These are phyloP conservation scores for Bambusicola thoracicus DNA, from an alignment of 2,113 vertebrate species.

Conservation along the genomic window DNA sequence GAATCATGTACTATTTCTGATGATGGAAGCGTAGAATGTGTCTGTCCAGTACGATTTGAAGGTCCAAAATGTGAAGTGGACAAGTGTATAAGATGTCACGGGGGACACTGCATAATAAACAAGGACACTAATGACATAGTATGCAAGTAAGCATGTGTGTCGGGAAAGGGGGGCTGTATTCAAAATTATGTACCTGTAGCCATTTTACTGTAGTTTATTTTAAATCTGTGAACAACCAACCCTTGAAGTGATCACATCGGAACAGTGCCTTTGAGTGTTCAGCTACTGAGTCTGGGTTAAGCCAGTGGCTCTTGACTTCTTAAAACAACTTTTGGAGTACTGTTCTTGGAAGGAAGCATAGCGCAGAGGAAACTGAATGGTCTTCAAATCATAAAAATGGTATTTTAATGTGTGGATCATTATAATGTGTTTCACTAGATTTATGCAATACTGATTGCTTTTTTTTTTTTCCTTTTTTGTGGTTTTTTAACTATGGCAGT, in stretches of 20 bases:
- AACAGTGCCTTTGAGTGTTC: neutral
- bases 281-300: neutral
- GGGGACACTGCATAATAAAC: constrained; percentile 89
- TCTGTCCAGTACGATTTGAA: constrained; percentile 90
- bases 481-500: constrained; percentile 73
- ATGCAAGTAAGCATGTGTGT: constrained; percentile 90
- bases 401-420: neutral
- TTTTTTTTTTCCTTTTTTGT: neutral
- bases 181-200: fast-evolving
- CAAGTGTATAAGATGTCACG: constrained; percentile 91
- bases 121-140: constrained; percentile 86
- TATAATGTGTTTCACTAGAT: neutral
- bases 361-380: neutral
- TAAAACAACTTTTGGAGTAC: neutral
- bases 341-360: neutral
- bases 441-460: neutral
- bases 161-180: fast-evolving
- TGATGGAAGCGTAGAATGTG: constrained; percentile 90
- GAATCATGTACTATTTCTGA: constrained; percentile 90
- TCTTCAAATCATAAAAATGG: neutral
- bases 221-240: fast-evolving
- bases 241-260: fast-evolving
- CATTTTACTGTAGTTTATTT: fast-evolving
- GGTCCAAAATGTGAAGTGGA: constrained; percentile 94
- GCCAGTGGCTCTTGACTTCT: neutral